phyloP scores from a whole-genome alignment of 1,140 invertebrate species.

The Temnothorax curvispinosus region DNA sequence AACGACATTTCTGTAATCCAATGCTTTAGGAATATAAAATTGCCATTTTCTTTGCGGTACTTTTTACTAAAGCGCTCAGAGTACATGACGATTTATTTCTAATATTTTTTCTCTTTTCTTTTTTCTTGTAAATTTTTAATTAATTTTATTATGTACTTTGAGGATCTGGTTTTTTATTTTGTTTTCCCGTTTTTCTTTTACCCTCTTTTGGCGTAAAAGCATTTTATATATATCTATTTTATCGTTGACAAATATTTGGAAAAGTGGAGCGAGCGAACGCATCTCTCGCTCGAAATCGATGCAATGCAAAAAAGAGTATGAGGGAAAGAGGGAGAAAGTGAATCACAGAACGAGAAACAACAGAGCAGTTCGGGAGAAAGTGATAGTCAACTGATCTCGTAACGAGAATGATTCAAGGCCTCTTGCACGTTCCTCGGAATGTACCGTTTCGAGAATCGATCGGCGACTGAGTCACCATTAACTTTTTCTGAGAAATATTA shows the following conservation, averaged over 20 bases:
- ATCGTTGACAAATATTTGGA: not conserved
- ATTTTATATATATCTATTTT: not conserved
- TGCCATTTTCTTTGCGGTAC: not conserved
- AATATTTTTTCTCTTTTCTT: not conserved
- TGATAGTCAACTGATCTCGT: slow-evolving; percentile 36
- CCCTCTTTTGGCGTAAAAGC: not conserved
- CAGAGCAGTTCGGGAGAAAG: slow-evolving; percentile 43
- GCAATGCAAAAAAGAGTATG: not conserved
- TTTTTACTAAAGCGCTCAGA: not conserved
- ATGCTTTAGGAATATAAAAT: not conserved
- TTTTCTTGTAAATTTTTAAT: not conserved
- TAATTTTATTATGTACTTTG: not conserved
- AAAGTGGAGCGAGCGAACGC: not conserved
- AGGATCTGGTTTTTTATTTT: not conserved
- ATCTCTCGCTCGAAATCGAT: not conserved
- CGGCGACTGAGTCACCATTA: not conserved
- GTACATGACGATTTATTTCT: not conserved
- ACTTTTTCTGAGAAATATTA: not conserved
- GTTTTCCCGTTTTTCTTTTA: not conserved
- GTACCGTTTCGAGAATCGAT: slow-evolving; percentile 25
- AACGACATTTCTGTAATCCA: not conserved
- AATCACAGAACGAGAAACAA: slow-evolving; percentile 25
- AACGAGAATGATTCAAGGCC: slow-evolving; percentile 41
- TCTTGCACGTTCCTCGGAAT: slow-evolving; percentile 17
- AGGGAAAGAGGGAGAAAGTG: not conserved